phyloP scores from a whole-genome alignment of 1,140 invertebrate genomes.

The Notospermus geniculatus region DNA sequence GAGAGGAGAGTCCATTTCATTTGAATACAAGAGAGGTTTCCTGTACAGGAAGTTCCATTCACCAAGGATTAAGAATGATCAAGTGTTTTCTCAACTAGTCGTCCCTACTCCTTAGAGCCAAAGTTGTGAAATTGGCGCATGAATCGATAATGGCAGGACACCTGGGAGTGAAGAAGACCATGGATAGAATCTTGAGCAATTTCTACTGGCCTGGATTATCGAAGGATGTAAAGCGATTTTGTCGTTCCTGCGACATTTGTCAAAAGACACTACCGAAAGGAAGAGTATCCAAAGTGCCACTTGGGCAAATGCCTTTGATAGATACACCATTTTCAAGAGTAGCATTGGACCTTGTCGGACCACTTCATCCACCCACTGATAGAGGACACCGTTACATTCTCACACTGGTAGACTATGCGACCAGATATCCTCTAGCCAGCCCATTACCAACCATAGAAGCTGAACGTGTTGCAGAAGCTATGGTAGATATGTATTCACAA shows the following conservation, averaged over 20 bases:
- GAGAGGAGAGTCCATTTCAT: no score
- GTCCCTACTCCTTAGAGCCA: no score
- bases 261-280: constrained; percentile 20
- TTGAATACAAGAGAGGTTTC: no score
- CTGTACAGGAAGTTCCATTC: no score
- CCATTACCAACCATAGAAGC: neutral
- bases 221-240: constrained; percentile 15
- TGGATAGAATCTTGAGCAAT: no score
- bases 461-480: neutral
- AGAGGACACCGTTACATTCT: constrained; percentile 22
- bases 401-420: constrained; percentile 23
- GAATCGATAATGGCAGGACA: no score
- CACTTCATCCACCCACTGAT: constrained; percentile 11
- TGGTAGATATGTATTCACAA: constrained; percentile 13
- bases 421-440: no score
- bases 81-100: no score
- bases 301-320: constrained; percentile 22
- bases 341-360: constrained; percentile 20
- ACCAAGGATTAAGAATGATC: no score
- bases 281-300: constrained; percentile 5
- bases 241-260: constrained; percentile 22
- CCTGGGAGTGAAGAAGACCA: no score
- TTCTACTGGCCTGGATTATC: constrained; percentile 23
- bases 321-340: constrained; percentile 18
- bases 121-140: no score